phyloP scores from a whole-genome alignment of 2,797 vertebrate species.

The Limosa lapponica region DNA sequence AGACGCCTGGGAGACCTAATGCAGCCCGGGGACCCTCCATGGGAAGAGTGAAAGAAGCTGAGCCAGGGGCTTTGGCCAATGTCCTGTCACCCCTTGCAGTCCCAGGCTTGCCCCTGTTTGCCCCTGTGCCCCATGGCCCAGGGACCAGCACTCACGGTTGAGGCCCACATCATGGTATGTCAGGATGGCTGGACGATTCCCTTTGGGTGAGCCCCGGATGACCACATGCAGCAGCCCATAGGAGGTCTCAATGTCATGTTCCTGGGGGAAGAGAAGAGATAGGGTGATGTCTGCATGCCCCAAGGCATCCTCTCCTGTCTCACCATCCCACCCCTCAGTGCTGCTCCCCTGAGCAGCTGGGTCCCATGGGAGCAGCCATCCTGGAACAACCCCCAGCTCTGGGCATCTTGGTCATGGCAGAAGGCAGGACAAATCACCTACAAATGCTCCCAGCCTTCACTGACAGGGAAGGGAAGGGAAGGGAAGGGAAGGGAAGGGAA shows the following conservation, averaged over 20 bases:
- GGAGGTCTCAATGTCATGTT: conserved; percentile 96
- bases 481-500: not conserved
- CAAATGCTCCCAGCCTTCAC: not conserved
- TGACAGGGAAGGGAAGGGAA: not conserved
- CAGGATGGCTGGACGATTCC: conserved; percentile 94
- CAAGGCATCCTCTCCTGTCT: not conserved
- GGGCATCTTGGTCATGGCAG: not conserved
- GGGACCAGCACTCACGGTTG: conserved; percentile 88
- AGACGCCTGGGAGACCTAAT: not conserved
- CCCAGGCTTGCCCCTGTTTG: not conserved
- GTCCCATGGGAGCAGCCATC: not conserved
- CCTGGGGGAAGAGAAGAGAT: conserved; percentile 77
- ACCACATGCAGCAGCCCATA: conserved; percentile 95
- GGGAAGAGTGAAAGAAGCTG: not conserved
- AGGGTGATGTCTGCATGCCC: not conserved
- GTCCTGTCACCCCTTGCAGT: not conserved
- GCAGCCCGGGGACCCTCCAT: not conserved
- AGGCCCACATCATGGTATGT: conserved; percentile 98
- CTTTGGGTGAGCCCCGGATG: conserved; percentile 93
- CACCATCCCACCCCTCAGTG: not conserved
- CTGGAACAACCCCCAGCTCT: not conserved
- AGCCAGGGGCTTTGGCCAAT: not conserved
- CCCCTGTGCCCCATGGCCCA: not conserved
- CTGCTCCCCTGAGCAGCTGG: not conserved
- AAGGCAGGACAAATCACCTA: not conserved